Evolutionary conservation across 2,797 vertebrate genomes (phyloP), one percentile per base, ranked within the genome.

Genomic region (Spheniscus humboldti): DNA sequence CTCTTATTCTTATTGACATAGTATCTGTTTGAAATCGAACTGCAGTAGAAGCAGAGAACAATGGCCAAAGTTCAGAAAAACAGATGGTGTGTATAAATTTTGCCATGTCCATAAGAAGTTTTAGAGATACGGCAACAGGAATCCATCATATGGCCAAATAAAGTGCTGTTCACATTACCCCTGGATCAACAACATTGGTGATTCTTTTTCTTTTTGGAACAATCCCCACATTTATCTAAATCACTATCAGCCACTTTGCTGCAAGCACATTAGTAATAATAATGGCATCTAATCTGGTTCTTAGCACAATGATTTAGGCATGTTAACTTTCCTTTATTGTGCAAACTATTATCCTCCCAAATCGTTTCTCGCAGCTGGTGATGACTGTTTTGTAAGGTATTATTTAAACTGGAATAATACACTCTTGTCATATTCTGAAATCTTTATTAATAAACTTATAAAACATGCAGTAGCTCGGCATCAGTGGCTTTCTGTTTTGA

Each of bases 301-400:
- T 91, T 48, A 64, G 25, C 33, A 50, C 47, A 73, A 31, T 83
- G 60, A 92, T 92, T 93, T 95, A 91, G 37, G 23, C 13, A 69
- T 66, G 53, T 64, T 94, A 90, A 85, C 63, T 95, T 95, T 75
- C 64, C 66, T 88, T 87, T 91, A 82, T 68, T 82, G 47, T 94
- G 20, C 19, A 76, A 93, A 81, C 17, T 71, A 62, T 87, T 94
- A 80, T 89, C 43, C 50, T 84, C 48, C 48, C 18, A 80, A 91
- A 91, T 74, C 3, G 59, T 88, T 91, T 64, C 74, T 89, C 17
- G 0, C 59, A 81, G 86, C 48, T 91, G 31, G 16, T 19, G 74
- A 77, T 76, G 56, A 82, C 35, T 90, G 68, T 87, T 87, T 86
- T 87, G 19, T 43, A 91, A 91, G 37, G 16, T 67, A 87, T 77